phyloP scores from a whole-genome alignment of 2,888 invertebrate genomes.

The Myathropa florea region DNA sequence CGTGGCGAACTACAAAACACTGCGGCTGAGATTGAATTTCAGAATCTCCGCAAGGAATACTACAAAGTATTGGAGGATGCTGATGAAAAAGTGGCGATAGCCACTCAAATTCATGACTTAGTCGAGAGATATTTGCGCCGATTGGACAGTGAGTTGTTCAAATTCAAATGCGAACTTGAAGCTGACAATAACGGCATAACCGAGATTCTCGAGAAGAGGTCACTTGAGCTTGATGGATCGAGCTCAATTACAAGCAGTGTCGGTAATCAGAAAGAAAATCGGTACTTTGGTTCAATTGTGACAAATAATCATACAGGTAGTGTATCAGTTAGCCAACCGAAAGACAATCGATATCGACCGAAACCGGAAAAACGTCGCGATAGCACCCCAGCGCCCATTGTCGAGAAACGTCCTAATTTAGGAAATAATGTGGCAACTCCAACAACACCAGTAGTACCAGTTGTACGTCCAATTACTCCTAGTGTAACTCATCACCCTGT shows the following conservation, averaged over 20 bases:
- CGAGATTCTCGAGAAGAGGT: constrained; percentile 95
- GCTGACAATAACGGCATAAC: constrained; percentile 99
- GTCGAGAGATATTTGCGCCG: constrained; percentile 95
- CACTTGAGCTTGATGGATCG: constrained; percentile 89
- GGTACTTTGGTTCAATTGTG: constrained; percentile 82
- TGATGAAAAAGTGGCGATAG: constrained; percentile 97
- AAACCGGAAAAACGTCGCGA: constrained; percentile 89
- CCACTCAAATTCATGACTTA: constrained; percentile 96
- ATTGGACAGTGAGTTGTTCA: constrained; percentile 93
- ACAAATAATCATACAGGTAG: constrained; percentile 73
- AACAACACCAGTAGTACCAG: constrained; percentile 76
- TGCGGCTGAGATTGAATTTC: constrained; percentile 91
- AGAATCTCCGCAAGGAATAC: constrained; percentile 92
- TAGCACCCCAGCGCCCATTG: constrained; percentile 80
- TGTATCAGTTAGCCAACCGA: constrained; percentile 66
- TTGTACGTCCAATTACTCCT: constrained; percentile 75
- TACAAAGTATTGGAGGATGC: constrained; percentile 96
- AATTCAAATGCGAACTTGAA: constrained; percentile 99
- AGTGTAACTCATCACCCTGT: constrained; percentile 77
- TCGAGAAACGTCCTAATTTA: constrained; percentile 78
- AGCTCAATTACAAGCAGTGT: constrained; percentile 80
- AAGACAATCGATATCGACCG: constrained; percentile 82
- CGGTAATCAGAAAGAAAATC: constrained; percentile 89
- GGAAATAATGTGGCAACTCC: constrained; percentile 71
- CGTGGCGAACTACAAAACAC: constrained; percentile 87